These are phyloP conservation scores for Pygocentrus nattereri DNA, from an alignment of 2,797 vertebrate species.

Conservation along the genomic window DNA sequence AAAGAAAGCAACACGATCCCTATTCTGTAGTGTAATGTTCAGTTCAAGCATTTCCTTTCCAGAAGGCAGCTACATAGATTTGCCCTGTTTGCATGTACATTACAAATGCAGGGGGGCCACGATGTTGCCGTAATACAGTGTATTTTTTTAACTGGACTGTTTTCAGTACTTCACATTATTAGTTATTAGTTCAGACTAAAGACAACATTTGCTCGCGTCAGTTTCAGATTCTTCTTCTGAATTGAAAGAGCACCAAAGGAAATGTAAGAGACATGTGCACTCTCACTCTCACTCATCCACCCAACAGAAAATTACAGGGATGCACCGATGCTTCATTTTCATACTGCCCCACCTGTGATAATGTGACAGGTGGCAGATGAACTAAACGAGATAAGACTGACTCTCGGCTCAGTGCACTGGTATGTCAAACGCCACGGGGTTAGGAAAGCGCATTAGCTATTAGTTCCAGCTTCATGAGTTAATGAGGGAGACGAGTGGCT, in stretches of 20 bases:
- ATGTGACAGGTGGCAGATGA: slow-evolving; percentile 42
- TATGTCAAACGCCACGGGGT: slow-evolving; percentile 14
- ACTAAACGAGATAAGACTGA: slow-evolving; percentile 32
- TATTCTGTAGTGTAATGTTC: too few relatives aligned
- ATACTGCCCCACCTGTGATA: slow-evolving; percentile 31
- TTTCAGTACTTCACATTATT: not conserved
- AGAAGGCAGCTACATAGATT: too few relatives aligned
- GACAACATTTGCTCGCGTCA: not conserved
- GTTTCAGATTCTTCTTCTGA: not conserved
- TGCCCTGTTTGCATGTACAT: too few relatives aligned
- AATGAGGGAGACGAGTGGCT: slow-evolving; percentile 59
- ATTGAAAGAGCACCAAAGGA: slow-evolving; percentile 12
- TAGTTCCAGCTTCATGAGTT: slow-evolving; percentile 41
- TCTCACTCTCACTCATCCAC: slow-evolving; percentile 22
- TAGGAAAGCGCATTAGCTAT: slow-evolving; percentile 46
- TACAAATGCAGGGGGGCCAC: too few relatives aligned
- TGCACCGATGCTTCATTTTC: slow-evolving; percentile 18
- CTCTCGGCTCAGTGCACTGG: slow-evolving; percentile 31
- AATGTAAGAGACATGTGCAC: slow-evolving; percentile 47
- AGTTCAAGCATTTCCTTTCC: too few relatives aligned
- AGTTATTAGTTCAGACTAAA: too few relatives aligned
- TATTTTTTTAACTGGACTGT: not conserved
- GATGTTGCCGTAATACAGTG: too few relatives aligned
- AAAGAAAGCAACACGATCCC: too few relatives aligned
- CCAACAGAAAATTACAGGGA: slow-evolving; percentile 25